These are phyloP conservation scores for Channa maculata DNA, from an alignment of 2,113 vertebrate species.

Conservation along the genomic window DNA sequence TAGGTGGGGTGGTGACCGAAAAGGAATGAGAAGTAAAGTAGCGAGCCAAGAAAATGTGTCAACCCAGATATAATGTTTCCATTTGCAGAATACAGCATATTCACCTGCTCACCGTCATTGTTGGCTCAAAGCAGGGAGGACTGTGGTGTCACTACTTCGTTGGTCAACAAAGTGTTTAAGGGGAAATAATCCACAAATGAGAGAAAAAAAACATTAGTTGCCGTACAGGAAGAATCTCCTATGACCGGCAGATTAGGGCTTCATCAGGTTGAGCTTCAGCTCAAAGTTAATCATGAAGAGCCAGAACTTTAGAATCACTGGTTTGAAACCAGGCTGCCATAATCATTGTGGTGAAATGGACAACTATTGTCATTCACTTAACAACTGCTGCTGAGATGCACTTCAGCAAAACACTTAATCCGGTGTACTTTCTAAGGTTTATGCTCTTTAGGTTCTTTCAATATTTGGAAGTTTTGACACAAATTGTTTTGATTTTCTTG, in stretches of 20 bases:
- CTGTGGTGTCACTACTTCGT: no score
- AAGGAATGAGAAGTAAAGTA: constrained; percentile 22
- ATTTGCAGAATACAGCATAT: constrained; percentile 18
- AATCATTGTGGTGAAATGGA: constrained; percentile 54
- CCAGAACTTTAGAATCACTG: constrained; percentile 31
- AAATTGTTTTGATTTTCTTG: no score
- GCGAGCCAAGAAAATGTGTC: constrained; percentile 16
- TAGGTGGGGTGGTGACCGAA: background rate
- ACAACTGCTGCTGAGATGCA: constrained; percentile 52
- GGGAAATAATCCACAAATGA: no score
- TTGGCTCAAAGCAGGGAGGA: background rate
- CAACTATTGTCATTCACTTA: constrained; percentile 37
- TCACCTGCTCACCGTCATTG: constrained; percentile 15
- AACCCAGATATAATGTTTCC: constrained; percentile 9
- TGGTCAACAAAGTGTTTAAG: no score
- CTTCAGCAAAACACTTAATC: constrained; percentile 63
- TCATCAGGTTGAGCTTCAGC: background rate
- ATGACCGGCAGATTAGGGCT: no score
- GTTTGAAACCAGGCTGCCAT: constrained; percentile 38
- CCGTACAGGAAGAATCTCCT: no score
- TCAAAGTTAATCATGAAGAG: constrained; percentile 35
- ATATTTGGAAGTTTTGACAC: no score
- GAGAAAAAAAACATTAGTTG: no score
- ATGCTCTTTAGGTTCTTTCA: no score
- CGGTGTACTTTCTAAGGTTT: background rate